Base-by-base conservation (phyloP, 2,797 vertebrate species). In the Emys orbicularis region DNA sequence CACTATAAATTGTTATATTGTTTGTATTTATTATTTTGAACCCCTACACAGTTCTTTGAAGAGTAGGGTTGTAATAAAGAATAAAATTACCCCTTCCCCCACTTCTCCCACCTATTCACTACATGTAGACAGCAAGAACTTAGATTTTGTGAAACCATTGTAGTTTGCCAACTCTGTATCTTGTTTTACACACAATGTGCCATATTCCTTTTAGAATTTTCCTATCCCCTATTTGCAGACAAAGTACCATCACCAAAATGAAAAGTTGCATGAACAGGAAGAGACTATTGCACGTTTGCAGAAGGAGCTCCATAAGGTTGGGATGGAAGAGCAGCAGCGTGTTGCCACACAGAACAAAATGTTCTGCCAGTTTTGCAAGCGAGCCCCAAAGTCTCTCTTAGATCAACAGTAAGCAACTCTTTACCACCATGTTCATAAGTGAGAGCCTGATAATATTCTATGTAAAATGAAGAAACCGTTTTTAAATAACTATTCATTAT, bases 401-500 rank as follows among this genome's bases (percentile, higher is more conserved):
- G 98, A 99, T 94, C 98, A 98, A 94, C 98, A 97, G 99, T 99
- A 97, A 98, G 98, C 1, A 12, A 8, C 41, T 88, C 56, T 84
- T 52, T 84, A 49, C 56, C 5, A 34, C 49, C 65, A n/a, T 57
- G 25, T 15, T 57, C 87, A 4, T 21, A 0, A 72, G 29, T 81
- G 59, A 79, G 59, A 25, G 2, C 57, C 8, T 21, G 81, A 34
- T 68, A 57, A 37, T 44, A 76, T 76, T 15, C 23, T 76, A 6
- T 1, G 1, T 9, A 53, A 79, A 91, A 84, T 31, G 74, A 84
- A 89, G 54, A 80, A 86, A n/a, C 0, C 13, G 53, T 89, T 93
- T 90, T 88, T 47, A 81, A 89, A 34, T 88, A 81, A 49, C 29
- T 49, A 5, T 54, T 88, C 41, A 85, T 1, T 0, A 1, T 95